phyloP scores from a whole-genome alignment of 2,113 vertebrate genomes.

The Phoxinus phoxinus region DNA sequence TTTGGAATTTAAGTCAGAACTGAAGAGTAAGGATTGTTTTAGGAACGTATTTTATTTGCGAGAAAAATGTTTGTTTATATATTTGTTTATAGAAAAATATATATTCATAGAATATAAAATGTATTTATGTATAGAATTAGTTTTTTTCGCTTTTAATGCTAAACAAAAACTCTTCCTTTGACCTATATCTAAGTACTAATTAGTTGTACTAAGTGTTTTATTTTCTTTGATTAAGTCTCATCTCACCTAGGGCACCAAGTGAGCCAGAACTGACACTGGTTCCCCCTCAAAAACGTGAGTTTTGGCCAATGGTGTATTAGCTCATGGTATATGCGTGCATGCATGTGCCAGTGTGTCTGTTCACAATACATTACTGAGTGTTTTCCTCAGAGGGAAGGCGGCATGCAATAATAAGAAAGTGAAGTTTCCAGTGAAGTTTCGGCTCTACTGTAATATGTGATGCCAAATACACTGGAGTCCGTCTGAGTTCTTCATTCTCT shows the following conservation, averaged over 20 bases:
- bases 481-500: slow-evolving; percentile 40
- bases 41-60: too few species aligned
- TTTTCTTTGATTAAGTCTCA: slow-evolving; percentile 15
- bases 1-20: neutral
- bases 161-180: neutral
- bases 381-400: neutral
- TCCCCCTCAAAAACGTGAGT: neutral
- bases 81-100: neutral
- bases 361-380: neutral
- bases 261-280: slow-evolving; percentile 4
- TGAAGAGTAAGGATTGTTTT: too few species aligned
- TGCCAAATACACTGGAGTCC: slow-evolving; percentile 53
- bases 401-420: neutral
- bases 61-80: neutral
- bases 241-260: neutral
- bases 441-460: slow-evolving; percentile 55
- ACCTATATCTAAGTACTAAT: neutral
- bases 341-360: neutral
- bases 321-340: slow-evolving; percentile 9
- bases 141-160: neutral
- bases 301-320: neutral
- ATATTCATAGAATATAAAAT: too few species aligned
- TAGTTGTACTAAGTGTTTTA: neutral
- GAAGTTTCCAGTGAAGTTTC: neutral
- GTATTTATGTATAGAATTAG: too few species aligned